Evolutionary conservation across 2,797 vertebrate species (phyloP).

Genomic region (Phalanger gymnotis): DNA sequence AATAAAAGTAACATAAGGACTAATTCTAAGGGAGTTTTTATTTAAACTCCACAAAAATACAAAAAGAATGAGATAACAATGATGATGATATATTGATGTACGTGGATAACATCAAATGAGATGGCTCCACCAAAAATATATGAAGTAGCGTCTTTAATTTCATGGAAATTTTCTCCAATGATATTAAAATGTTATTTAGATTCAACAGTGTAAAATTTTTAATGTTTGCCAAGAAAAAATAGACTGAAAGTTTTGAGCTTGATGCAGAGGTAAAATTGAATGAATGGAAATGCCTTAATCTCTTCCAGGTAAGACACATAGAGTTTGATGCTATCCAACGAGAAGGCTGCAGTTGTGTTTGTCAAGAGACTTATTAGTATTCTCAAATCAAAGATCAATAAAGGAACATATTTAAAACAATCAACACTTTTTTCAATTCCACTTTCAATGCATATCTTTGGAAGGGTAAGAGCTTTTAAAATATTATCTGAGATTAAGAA

Average conservation of each 20-base stretch:
- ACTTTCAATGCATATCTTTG: not conserved
- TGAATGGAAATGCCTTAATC: not conserved
- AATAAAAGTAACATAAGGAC: no score
- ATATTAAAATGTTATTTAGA: not conserved
- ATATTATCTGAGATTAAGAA: not conserved
- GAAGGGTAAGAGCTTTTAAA: not conserved
- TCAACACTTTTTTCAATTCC: no score
- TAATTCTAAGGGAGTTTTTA: no score
- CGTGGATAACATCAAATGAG: not conserved
- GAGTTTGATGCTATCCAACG: not conserved
- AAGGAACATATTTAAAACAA: not conserved
- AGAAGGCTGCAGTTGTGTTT: not conserved
- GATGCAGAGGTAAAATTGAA: not conserved
- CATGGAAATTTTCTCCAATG: not conserved
- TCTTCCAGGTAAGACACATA: not conserved
- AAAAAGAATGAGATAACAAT: not conserved
- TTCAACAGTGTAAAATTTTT: not conserved
- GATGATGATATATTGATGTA: not conserved
- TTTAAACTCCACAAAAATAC: no score
- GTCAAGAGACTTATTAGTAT: not conserved
- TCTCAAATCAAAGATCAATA: no score
- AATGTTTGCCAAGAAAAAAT: not conserved
- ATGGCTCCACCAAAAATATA: not conserved
- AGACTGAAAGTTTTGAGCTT: not conserved
- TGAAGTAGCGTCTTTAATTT: not conserved